Percentiles rank a stretch among this genome's conserved stretches.
Evolutionary conservation across 2,797 vertebrate species (phyloP).

Genomic region (Clarias pachynema): DNA sequence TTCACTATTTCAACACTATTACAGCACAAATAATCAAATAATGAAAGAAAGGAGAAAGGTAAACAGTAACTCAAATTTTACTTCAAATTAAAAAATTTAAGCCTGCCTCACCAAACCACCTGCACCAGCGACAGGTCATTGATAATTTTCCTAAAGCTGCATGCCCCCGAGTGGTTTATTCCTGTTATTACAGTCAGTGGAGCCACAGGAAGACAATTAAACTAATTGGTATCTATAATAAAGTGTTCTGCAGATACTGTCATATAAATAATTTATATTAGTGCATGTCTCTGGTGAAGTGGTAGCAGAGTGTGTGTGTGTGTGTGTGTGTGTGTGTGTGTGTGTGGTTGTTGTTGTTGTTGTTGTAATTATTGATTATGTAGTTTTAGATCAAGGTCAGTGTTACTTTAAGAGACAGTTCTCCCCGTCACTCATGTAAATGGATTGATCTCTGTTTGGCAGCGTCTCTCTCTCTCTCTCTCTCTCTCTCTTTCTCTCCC

Average conservation of each 20-base stretch:
- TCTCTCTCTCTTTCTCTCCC: conserved; percentile 49
- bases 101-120: too few species aligned
- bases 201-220: neutral
- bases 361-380: conserved; percentile 31
- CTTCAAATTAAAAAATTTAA: neutral
- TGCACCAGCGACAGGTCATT: neutral
- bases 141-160: neutral
- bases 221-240: neutral
- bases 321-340: conserved; percentile 35
- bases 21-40: neutral
- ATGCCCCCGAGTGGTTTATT: neutral
- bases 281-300: neutral
- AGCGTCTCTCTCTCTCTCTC: conserved; percentile 67
- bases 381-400: conserved; percentile 39
- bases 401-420: conserved; percentile 36
- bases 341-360: conserved; percentile 15
- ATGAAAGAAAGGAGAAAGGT: neutral
- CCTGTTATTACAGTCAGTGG: neutral
- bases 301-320: conserved; percentile 9
- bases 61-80: neutral
- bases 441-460: conserved; percentile 31
- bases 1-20: neutral
- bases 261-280: neutral
- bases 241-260: neutral
- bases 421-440: conserved; percentile 30